phyloP scores from a whole-genome alignment of 2,888 invertebrate species.

The Hartigia nigra region DNA sequence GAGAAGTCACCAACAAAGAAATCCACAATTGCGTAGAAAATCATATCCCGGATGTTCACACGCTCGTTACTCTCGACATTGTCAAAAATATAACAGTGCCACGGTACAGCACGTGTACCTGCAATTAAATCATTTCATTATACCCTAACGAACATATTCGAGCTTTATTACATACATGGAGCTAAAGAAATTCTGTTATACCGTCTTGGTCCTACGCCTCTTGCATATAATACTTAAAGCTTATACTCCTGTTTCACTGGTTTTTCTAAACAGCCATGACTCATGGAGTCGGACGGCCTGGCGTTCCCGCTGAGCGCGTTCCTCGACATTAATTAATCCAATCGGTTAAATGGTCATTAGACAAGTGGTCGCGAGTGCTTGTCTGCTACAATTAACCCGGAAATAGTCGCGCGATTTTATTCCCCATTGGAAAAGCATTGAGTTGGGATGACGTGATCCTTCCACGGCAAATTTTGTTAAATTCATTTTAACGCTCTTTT shows the following conservation, averaged over 20 bases:
- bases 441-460: no score
- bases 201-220: background rate
- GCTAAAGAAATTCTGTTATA: background rate
- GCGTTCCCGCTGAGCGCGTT: background rate
- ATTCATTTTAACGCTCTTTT: background rate
- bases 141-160: background rate
- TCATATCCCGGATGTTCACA: background rate
- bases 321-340: background rate
- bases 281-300: background rate
- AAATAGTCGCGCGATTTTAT: no score
- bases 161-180: background rate
- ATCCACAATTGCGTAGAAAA: background rate
- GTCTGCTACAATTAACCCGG: background rate
- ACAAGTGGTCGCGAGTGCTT: background rate
- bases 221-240: background rate
- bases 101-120: background rate
- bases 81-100: background rate
- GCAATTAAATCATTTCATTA: background rate
- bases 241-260: background rate
- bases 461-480: no score
- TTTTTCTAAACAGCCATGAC: background rate
- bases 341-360: background rate
- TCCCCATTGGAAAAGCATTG: no score
- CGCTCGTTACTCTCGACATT: background rate
- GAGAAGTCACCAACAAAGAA: background rate